phyloP scores from a whole-genome alignment of 2,113 vertebrate genomes.

The Hystrix brachyura region DNA sequence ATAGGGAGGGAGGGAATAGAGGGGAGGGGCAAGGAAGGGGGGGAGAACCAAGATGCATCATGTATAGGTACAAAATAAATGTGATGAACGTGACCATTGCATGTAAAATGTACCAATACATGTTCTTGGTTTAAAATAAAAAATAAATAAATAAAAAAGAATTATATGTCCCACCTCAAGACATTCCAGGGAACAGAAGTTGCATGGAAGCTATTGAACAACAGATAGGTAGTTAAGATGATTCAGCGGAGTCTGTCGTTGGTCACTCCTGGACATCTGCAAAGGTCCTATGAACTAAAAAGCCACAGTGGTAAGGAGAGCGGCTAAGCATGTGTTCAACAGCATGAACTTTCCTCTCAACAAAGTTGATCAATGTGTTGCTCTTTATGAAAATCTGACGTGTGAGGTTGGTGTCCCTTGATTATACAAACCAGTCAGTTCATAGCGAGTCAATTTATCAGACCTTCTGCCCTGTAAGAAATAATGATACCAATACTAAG shows the following conservation, averaged over 20 bases:
- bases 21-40: too few relatives aligned
- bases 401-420: not conserved
- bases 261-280: too few relatives aligned
- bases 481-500: not conserved
- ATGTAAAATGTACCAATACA: too few relatives aligned
- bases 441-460: not conserved
- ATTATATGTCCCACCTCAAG: not conserved
- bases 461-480: not conserved
- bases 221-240: not conserved
- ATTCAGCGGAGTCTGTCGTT: not conserved
- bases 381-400: not conserved
- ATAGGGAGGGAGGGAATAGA: too few relatives aligned
- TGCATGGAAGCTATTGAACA: not conserved
- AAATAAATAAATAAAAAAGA: too few relatives aligned
- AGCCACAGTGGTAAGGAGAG: not conserved
- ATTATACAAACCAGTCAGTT: not conserved
- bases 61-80: too few relatives aligned
- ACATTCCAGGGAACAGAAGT: not conserved
- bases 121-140: too few relatives aligned
- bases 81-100: too few relatives aligned
- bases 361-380: not conserved
- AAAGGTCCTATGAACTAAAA: not conserved
- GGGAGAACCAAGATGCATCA: too few relatives aligned
- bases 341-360: not conserved
- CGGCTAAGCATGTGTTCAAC: not conserved